These are phyloP conservation scores for Mustela nigripes DNA, from an alignment of 2,113 vertebrate species.

Conservation along the genomic window DNA sequence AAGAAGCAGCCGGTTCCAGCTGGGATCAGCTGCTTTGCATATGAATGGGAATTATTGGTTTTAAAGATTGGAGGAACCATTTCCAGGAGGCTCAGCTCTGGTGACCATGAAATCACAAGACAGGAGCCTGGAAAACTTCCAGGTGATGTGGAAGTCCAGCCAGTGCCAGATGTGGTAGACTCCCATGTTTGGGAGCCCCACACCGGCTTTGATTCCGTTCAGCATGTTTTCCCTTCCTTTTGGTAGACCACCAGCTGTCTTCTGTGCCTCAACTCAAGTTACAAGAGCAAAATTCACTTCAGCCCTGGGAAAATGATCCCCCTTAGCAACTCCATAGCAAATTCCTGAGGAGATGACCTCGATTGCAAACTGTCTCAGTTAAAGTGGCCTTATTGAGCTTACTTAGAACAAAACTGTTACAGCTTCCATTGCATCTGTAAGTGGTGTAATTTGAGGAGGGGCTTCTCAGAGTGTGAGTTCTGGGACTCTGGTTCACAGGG, in stretches of 20 bases:
- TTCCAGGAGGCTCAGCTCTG: constrained; percentile 29
- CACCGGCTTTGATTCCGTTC: constrained; percentile 64
- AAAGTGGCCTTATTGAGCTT: constrained; percentile 53
- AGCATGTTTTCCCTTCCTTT: constrained; percentile 58
- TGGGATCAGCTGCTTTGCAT: background rate
- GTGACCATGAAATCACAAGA: constrained; percentile 70
- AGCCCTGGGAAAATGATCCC: constrained; percentile 65
- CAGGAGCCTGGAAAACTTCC: constrained; percentile 63
- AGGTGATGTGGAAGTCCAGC: constrained; percentile 21
- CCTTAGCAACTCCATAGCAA: constrained; percentile 54
- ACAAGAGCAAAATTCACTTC: constrained; percentile 64
- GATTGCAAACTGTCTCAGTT: constrained; percentile 63
- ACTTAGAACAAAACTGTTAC: constrained; percentile 31
- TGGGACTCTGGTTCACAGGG: constrained; percentile 57
- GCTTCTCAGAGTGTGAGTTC: constrained; percentile 58
- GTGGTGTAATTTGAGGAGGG: constrained; percentile 59
- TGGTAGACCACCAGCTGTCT: constrained; percentile 75
- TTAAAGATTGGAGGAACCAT: constrained; percentile 21
- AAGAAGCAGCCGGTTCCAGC: constrained; percentile 51
- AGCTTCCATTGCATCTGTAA: constrained; percentile 48
- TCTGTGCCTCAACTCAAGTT: constrained; percentile 70
- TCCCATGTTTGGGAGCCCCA: constrained; percentile 38
- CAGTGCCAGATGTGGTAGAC: constrained; percentile 69
- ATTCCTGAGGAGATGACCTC: constrained; percentile 67
- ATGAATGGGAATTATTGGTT: constrained; percentile 43